phyloP scores from a whole-genome alignment of 2,888 invertebrate genomes.

The Merodon equestris region DNA sequence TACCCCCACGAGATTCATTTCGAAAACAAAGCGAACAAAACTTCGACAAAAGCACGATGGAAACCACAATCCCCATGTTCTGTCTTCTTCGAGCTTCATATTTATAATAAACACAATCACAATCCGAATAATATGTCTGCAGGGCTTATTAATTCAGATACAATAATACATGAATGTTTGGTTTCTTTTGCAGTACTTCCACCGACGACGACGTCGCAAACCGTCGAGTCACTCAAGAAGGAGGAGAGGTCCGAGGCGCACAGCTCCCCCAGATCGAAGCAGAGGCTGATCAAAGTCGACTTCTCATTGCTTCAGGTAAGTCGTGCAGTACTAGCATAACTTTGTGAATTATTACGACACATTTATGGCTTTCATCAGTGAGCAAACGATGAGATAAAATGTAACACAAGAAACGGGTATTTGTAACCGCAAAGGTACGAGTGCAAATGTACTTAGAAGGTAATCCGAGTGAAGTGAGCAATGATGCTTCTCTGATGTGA shows the following conservation, averaged over 20 bases:
- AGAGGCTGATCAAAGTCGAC: constrained; percentile 91
- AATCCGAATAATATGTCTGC: constrained; percentile 10
- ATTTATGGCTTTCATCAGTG: constrained; percentile 41
- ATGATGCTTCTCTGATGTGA: constrained; percentile 33
- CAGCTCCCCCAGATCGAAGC: constrained; percentile 77
- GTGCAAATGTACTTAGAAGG: no score
- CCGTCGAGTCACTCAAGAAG: constrained; percentile 72
- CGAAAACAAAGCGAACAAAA: constrained; percentile 20
- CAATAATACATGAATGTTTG: constrained; percentile 41
- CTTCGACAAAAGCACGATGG: constrained; percentile 15
- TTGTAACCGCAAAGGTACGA: constrained; percentile 42
- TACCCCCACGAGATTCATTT: no score
- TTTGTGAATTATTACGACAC: constrained; percentile 59
- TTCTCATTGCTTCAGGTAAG: constrained; percentile 86
- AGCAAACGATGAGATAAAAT: constrained; percentile 40
- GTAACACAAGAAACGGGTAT: no score
- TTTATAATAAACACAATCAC: background rate
- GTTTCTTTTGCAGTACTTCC: constrained; percentile 77
- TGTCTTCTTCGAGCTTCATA: background rate
- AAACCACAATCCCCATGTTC: constrained; percentile 34
- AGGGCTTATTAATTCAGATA: constrained; percentile 54
- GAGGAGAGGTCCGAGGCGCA: constrained; percentile 77
- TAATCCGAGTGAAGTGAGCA: constrained; percentile 17
- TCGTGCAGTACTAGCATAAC: constrained; percentile 56
- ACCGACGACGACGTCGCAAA: constrained; percentile 72